Conservation (phyloP, 2,888 invertebrate species). For the Pterostichus niger region DNA sequence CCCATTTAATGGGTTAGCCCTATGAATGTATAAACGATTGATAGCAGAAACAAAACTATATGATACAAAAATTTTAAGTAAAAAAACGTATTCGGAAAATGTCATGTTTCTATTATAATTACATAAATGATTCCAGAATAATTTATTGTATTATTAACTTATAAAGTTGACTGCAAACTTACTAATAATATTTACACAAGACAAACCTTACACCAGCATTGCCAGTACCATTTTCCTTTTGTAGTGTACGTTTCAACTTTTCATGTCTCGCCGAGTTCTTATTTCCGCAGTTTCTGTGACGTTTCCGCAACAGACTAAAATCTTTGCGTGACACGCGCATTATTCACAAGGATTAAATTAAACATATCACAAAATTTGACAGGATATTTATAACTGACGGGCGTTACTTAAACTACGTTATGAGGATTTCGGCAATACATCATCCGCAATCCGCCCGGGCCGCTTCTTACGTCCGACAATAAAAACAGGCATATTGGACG, state of each 20-base stretch:
- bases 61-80: too few relatives aligned
- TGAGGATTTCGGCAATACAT: constrained; percentile 59
- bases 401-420: constrained; percentile 54
- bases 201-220: too few relatives aligned
- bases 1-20: too few relatives aligned
- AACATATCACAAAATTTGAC: constrained; percentile 63
- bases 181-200: constrained; percentile 8
- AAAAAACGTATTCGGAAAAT: too few relatives aligned
- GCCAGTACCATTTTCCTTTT: too few relatives aligned
- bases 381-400: constrained; percentile 62
- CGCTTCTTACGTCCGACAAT: constrained; percentile 12
- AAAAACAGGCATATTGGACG: constrained; percentile 43
- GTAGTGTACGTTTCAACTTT: neutral
- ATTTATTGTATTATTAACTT: too few relatives aligned
- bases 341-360: constrained; percentile 64
- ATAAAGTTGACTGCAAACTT: neutral
- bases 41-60: too few relatives aligned
- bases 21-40: too few relatives aligned
- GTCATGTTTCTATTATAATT: too few relatives aligned
- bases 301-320: constrained; percentile 17
- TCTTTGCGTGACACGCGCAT: constrained; percentile 56
- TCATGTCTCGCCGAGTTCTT: neutral
- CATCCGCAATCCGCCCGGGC: constrained; percentile 31
- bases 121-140: too few relatives aligned
- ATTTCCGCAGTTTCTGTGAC: constrained; percentile 17